These are phyloP conservation scores for Scaptomyza polygonia DNA, from an alignment of 2,888 invertebrate genomes.

Conservation along the genomic window DNA sequence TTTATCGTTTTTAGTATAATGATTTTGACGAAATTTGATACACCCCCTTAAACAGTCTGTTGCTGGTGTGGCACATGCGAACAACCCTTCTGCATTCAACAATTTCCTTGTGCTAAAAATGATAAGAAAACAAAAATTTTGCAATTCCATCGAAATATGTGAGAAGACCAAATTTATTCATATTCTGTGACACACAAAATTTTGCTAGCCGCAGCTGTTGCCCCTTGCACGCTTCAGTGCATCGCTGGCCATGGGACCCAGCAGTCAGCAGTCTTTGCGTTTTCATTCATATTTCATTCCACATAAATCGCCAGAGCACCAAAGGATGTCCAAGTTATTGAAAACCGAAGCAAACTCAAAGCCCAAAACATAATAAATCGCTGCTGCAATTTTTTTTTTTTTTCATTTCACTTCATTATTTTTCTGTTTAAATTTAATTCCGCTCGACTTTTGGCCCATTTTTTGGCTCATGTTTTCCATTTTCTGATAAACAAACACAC, in stretches of 20 bases:
- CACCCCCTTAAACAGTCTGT: constrained; percentile 34
- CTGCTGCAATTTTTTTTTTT: constrained; percentile 28
- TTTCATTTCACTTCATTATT: constrained; percentile 2
- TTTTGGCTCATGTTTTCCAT: constrained; percentile 12
- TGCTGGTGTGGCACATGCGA: constrained; percentile 40
- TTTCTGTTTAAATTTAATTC: constrained; percentile 50
- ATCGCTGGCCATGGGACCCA: constrained; percentile 21
- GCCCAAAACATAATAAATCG: constrained; percentile 17
- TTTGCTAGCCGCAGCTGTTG: constrained; percentile 64
- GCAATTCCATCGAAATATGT: constrained; percentile 40
- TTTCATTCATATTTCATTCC: constrained; percentile 68
- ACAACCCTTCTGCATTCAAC: constrained; percentile 43
- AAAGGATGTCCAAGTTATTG: constrained; percentile 52
- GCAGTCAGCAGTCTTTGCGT: constrained; percentile 5
- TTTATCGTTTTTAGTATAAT: constrained; percentile 57
- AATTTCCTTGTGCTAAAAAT: constrained; percentile 30
- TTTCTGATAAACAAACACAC: constrained; percentile 13
- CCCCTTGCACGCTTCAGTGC: constrained; percentile 45
- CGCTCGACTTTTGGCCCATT: constrained; percentile 36
- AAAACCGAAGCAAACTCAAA: constrained; percentile 10
- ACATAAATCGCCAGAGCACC: constrained; percentile 40
- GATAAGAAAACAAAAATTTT: constrained; percentile 32
- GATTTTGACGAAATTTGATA: constrained; percentile 70
- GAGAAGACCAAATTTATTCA: constrained; percentile 19
- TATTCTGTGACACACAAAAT: constrained; percentile 48